Percentiles rank a stretch among this genome's conserved stretches.
phyloP scores from a whole-genome alignment of 2,797 vertebrate species.

The Melopsittacus undulatus region DNA sequence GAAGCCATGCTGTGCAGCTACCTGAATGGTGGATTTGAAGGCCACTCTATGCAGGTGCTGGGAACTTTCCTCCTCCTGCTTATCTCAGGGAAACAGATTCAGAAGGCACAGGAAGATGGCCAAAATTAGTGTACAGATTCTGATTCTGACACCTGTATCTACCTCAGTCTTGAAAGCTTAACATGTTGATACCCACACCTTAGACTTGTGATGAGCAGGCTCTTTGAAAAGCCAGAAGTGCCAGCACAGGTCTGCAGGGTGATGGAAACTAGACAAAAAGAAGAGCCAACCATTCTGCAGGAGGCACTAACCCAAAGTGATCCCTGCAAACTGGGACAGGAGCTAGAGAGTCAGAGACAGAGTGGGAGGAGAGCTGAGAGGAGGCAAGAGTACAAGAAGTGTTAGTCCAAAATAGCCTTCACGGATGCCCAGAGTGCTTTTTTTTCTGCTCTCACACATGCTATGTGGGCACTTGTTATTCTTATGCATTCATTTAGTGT shows the following conservation, averaged over 20 bases:
- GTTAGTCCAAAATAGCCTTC: not conserved
- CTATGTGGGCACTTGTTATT: not conserved
- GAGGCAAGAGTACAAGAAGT: not conserved
- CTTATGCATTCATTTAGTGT: not conserved
- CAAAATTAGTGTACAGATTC: not conserved
- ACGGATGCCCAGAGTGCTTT: not conserved
- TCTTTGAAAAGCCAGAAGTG: not conserved
- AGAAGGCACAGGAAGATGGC: not conserved
- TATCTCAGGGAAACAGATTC: not conserved
- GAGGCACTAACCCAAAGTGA: not conserved
- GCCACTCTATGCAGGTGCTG: not conserved
- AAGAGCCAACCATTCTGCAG: not conserved
- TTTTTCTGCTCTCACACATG: not conserved
- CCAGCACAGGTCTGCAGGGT: not conserved
- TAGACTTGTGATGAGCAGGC: not conserved
- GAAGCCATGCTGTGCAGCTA: not conserved
- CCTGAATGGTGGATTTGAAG: not conserved
- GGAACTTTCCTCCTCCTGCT: not conserved
- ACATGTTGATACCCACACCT: not conserved
- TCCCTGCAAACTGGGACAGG: not conserved
- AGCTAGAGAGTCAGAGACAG: not conserved
- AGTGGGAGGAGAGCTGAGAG: not conserved
- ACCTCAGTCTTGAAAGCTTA: not conserved
- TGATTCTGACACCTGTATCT: not conserved
- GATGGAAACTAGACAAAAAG: not conserved